Evolutionary conservation across 2,888 invertebrate species (phyloP).

Genomic region (Eristalis arbustorum): DNA sequence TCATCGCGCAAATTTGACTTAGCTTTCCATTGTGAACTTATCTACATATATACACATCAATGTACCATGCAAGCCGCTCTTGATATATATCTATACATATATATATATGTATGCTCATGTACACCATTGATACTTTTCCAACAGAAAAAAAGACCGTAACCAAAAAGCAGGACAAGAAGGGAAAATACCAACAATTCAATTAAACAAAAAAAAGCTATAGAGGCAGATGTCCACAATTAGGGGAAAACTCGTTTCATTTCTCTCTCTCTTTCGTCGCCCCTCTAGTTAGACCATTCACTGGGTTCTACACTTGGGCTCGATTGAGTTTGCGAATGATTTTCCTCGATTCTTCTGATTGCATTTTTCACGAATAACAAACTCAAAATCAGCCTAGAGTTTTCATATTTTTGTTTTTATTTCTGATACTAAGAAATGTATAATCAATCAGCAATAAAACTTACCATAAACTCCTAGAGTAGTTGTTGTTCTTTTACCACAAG

Average conservation of each 20-base stretch:
- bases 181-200: constrained; percentile 50
- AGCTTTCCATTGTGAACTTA: constrained; percentile 49
- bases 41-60: background rate
- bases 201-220: background rate
- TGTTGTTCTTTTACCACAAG: constrained; percentile 49
- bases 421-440: background rate
- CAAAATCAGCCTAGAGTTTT: background rate
- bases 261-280: background rate
- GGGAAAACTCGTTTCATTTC: constrained; percentile 42
- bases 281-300: background rate
- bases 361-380: background rate
- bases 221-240: constrained; percentile 46
- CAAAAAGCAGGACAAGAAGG: constrained; percentile 18
- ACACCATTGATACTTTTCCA: constrained; percentile 15
- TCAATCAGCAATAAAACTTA: constrained; percentile 46
- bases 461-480: constrained; percentile 48
- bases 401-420: background rate
- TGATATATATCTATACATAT: background rate
- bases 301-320: background rate
- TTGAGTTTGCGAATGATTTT: background rate
- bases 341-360: background rate
- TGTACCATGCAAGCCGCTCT: background rate
- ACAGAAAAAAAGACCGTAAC: constrained; percentile 24
- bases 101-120: background rate
- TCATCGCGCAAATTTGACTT: constrained; percentile 34